These are phyloP conservation scores for Ceratothoa steindachneri DNA, from an alignment of 2,888 invertebrate species.

Conservation along the genomic window DNA sequence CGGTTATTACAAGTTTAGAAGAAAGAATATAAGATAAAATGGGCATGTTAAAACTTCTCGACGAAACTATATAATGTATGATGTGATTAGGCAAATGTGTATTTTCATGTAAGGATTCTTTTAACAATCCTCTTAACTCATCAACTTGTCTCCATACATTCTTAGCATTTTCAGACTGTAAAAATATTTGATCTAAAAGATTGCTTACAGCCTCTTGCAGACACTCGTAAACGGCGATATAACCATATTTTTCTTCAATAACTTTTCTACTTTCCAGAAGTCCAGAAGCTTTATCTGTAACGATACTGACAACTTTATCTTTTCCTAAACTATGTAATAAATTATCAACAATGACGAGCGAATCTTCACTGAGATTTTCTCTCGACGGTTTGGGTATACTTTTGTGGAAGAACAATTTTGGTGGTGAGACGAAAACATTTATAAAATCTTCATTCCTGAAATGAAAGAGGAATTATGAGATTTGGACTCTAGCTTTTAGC, in stretches of 20 bases:
- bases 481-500: not conserved
- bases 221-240: not conserved
- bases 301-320: not conserved
- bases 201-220: not conserved
- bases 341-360: not conserved
- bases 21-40: conserved; percentile 4
- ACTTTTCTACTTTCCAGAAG: not conserved
- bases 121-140: not conserved
- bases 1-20: not conserved
- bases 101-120: not conserved
- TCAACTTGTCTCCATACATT: not conserved
- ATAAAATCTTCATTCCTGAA: not conserved
- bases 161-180: not conserved
- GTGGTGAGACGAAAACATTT: not conserved
- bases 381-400: not conserved
- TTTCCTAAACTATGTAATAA: not conserved
- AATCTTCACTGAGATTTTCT: not conserved
- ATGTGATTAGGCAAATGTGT: not conserved
- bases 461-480: not conserved
- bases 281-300: not conserved
- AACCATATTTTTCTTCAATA: not conserved
- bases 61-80: not conserved
- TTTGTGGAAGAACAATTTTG: not conserved
- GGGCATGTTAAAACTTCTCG: not conserved
- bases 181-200: not conserved